Evolutionary conservation across 2,113 vertebrate genomes (phyloP), one percentile per base, ranked within the genome.

Genomic region (Bucco capensis): DNA sequence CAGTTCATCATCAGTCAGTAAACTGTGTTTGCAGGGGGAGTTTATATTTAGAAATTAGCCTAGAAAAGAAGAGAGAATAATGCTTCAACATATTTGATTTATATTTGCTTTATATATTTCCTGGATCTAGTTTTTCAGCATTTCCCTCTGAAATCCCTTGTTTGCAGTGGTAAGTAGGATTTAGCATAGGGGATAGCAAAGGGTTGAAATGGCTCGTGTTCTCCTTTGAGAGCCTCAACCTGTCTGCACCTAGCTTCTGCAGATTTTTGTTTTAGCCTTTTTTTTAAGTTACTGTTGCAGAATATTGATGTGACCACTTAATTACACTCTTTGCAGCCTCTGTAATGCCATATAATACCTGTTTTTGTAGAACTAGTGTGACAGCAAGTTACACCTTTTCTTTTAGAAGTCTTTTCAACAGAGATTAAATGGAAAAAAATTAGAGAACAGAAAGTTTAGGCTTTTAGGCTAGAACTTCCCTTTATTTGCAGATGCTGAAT

Each of bases 401-500:
- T 78, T 76, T 50, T 40, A 49, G 9, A 27, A 6, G 4, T 57
- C 17, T 70, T 81, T 66, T 28, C 44, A 56, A 24, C 14, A n/a
- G n/a, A 38, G 6, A 5, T 38, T 82, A 64, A 38, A 50, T 65
- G 24, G 38, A 83, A 69, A 62, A n/a, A 35, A 42, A 8, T 33
- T 64, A 44, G 8, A 83, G 38, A 71, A 31, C 27, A 83, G 42
- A 31, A 92, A 46, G 24, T 25, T 74, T 4, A 42, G 31, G 23
- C 19, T 83, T 21, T 77, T 44, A 51, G 25, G 16, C n/a, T 70
- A 22, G 24, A 86, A 28, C 21, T 9, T 69, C 30, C 10, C 31
- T 65, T 80, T 0, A 1, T 5, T 49, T 66, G 16, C 35, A 21
- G 28, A 6, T 0, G 0, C 12, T 37, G 47, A 60, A 8, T 56